Conservation (phyloP, 2,113 vertebrate species). For the Ranitomeya imitator region DNA sequence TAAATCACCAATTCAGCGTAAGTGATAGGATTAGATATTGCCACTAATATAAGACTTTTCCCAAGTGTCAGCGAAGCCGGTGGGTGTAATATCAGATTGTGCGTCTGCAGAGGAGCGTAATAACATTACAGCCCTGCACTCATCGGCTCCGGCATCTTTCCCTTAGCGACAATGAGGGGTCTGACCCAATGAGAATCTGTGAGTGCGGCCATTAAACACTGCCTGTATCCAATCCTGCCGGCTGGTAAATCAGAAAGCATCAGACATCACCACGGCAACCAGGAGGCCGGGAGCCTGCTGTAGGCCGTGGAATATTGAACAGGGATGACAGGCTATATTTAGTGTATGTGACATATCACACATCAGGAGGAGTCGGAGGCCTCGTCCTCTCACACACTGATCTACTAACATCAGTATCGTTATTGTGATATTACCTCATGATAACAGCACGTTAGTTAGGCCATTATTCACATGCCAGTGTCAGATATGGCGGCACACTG, state of each 20-base stretch:
- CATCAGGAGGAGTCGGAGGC: not conserved
- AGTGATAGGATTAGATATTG: not conserved
- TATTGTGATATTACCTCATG: not conserved
- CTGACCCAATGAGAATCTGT: conserved; percentile 73
- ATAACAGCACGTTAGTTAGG: not conserved
- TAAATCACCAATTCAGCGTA: not conserved
- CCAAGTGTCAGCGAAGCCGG: not conserved
- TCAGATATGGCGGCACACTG: not conserved
- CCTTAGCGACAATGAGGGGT: conserved; percentile 69
- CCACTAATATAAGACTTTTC: not conserved
- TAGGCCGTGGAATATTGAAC: conserved; percentile 38
- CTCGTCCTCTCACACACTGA: not conserved
- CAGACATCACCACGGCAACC: conserved; percentile 69
- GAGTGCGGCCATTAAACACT: conserved; percentile 46
- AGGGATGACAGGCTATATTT: conserved; percentile 33
- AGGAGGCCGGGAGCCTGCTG: conserved; percentile 61
- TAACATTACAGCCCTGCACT: not conserved
- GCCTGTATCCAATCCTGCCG: conserved; percentile 64
- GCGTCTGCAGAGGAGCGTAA: not conserved
- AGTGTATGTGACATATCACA: conserved; percentile 1
- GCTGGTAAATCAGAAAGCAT: conserved; percentile 69
- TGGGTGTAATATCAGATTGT: not conserved
- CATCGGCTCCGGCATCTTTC: conserved; percentile 53
- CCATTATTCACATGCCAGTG: too few relatives aligned
- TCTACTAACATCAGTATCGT: not conserved